Base-by-base conservation (phyloP, 2,888 invertebrate species). In the Xiphydria camelus region DNA sequence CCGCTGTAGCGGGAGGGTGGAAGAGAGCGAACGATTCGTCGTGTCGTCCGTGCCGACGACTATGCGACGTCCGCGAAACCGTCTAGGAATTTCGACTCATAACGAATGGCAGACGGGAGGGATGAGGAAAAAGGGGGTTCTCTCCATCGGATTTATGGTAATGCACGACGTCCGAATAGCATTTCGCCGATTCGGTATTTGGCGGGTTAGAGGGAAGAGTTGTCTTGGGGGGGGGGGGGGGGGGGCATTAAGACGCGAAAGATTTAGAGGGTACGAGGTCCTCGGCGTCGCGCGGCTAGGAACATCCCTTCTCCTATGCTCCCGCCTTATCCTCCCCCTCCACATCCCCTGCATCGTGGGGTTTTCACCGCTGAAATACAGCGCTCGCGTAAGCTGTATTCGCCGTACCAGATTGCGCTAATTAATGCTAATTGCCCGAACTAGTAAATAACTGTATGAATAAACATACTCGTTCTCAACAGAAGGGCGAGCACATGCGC, bases 341-440 rank as follows among this genome's bases (percentile, higher is more conserved):
- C 1, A 1, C 9, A 22, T 25, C 26, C 14, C 12, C 1, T 21
- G 26, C 32, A 14, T 22, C 23, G 12, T 10, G 37, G 21, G 42
- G 40, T 45, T 45, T 33, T 49, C 47, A 49, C 48, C 57, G 31
- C 59, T 59, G 51, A 66, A 64, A 64, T 61, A 64, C 55, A 51
- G 57, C 53, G 44, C 53, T 33, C 17, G 41, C 35, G 37, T 12
- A 29, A 29, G 49, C 43, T 47, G 47, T 53, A 51, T 51, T 51
- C 55, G 41, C 45, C 26, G 34, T 51, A 51, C 57, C 68, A 70
- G 68, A 70, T 70, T 70, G 61, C 61, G 61, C 64, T 71, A 72
- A 72, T 72, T 70, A 70, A 71, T 70, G 70, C 66, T 70, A 70
- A 72, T 72, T 71, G 64, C 66, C 44, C 61, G 56, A 62, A 62